Conservation (phyloP, 2,797 vertebrate species). For the Peromyscus melanophrys region DNA sequence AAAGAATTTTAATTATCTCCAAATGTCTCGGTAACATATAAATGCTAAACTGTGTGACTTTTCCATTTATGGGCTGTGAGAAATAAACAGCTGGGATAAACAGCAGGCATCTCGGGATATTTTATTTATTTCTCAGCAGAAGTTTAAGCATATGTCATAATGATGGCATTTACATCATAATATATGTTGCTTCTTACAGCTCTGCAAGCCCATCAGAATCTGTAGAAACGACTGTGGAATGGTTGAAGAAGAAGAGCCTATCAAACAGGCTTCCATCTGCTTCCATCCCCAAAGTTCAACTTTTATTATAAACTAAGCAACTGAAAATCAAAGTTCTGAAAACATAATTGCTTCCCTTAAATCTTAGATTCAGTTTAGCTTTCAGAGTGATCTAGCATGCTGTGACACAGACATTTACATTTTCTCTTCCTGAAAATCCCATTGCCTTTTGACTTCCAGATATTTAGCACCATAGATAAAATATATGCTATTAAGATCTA, state of each 20-base stretch:
- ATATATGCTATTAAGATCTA: background rate
- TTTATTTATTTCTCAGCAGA: slow-evolving; percentile 91
- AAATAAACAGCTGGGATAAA: slow-evolving; percentile 90
- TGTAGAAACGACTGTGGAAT: slow-evolving; percentile 84
- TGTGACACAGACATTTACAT: background rate
- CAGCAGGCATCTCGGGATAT: slow-evolving; percentile 88
- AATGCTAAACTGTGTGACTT: slow-evolving; percentile 84
- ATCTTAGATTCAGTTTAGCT: slow-evolving; percentile 67
- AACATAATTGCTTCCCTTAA: slow-evolving; percentile 77
- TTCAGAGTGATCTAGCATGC: slow-evolving; percentile 59
- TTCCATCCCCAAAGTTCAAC: slow-evolving; percentile 86
- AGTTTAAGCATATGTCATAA: slow-evolving; percentile 90
- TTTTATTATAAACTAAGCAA: slow-evolving; percentile 84
- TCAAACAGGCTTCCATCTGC: slow-evolving; percentile 87
- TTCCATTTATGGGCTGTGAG: slow-evolving; percentile 86
- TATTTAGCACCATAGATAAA: background rate
- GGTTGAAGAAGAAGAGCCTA: slow-evolving; percentile 84
- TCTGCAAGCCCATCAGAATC: slow-evolving; percentile 89
- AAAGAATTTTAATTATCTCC: slow-evolving; percentile 84
- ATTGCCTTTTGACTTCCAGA: slow-evolving; percentile 11
- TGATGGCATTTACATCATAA: slow-evolving; percentile 91
- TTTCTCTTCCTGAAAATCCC: slow-evolving; percentile 45
- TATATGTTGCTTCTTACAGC: slow-evolving; percentile 89
- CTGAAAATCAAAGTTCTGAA: slow-evolving; percentile 84
- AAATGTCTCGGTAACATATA: slow-evolving; percentile 83